Evolutionary conservation across 2,113 vertebrate species (phyloP).

Genomic region (Paraplagusia blochii): DNA sequence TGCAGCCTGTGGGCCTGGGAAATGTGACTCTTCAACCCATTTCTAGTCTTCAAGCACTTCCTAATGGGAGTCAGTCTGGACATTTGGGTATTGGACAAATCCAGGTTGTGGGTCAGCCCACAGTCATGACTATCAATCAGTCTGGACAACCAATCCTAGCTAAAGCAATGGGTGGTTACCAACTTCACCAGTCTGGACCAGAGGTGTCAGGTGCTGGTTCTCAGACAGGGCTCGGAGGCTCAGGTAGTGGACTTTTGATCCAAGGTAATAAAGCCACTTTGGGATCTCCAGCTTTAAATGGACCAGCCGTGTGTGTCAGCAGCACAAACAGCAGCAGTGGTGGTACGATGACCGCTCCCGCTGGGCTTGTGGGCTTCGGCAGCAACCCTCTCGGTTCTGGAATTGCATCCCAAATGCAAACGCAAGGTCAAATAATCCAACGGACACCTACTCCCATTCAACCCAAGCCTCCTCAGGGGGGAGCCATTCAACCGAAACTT

Average conservation of each 20-base stretch:
- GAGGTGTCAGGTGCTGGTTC: slow-evolving; percentile 76
- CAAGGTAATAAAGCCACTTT: slow-evolving; percentile 83
- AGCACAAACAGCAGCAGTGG: slow-evolving; percentile 68
- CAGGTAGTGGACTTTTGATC: slow-evolving; percentile 83
- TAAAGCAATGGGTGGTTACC: slow-evolving; percentile 88
- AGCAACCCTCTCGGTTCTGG: slow-evolving; percentile 64
- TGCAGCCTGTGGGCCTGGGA: slow-evolving; percentile 89
- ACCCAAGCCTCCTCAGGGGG: slow-evolving; percentile 86
- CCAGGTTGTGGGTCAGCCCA: slow-evolving; percentile 91
- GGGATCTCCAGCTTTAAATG: slow-evolving; percentile 83
- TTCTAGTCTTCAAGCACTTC: slow-evolving; percentile 86
- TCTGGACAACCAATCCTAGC: slow-evolving; percentile 85
- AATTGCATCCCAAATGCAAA: slow-evolving; percentile 67
- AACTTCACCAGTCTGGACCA: slow-evolving; percentile 80
- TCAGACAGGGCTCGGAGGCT: slow-evolving; percentile 73
- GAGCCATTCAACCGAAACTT: slow-evolving; percentile 86
- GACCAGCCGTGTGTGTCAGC: slow-evolving; percentile 72
- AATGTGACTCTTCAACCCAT: slow-evolving; percentile 94
- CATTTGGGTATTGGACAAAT: slow-evolving; percentile 88
- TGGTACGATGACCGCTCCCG: slow-evolving; percentile 65
- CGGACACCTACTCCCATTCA: slow-evolving; percentile 95
- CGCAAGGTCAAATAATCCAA: slow-evolving; percentile 85
- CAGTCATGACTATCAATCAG: slow-evolving; percentile 95
- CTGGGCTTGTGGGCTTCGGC: slow-evolving; percentile 74
- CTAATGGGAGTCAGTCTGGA: slow-evolving; percentile 88